A percentile compares a stretch with the other conserved stretches of the same genome.
Evolutionary conservation across 2,888 invertebrate species (phyloP).

Genomic region (Corbicula japonica): DNA sequence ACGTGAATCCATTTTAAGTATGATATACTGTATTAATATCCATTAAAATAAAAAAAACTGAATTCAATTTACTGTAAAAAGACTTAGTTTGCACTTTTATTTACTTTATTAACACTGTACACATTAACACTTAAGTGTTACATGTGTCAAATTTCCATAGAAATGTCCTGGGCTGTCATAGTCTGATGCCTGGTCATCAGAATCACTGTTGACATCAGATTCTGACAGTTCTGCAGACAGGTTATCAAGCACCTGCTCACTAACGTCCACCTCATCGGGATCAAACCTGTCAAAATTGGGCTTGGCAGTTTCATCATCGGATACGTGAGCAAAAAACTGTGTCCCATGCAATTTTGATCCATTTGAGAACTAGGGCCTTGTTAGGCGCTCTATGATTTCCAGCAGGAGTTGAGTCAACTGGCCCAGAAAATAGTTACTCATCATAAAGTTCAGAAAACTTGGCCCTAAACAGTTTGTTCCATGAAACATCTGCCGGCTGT

Average conservation of each 20-base stretch:
- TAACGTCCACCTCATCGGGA: constrained; percentile 5
- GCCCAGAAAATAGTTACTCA: constrained; percentile 30
- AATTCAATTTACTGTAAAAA: no score
- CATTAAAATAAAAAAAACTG: no score
- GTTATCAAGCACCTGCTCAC: neutral
- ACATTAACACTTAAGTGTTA: no score
- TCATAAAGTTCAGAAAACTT: constrained; percentile 32
- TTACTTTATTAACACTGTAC: no score
- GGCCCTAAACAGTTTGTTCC: constrained; percentile 46
- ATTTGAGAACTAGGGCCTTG: constrained; percentile 15
- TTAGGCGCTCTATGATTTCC: constrained; percentile 23
- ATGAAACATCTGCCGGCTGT: constrained; percentile 47
- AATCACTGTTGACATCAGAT: neutral
- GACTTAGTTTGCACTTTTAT: no score
- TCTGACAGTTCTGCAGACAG: neutral
- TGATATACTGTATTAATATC: no score
- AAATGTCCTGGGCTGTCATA: neutral
- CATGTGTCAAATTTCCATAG: no score
- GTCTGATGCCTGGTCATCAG: neutral
- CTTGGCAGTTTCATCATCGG: constrained; percentile 18
- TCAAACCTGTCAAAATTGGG: constrained; percentile 5
- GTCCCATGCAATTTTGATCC: constrained; percentile 37
- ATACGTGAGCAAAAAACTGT: constrained; percentile 2
- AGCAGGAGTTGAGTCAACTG: constrained; percentile 7
- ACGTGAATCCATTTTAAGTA: no score